Base-by-base conservation (phyloP, 2,113 vertebrate species). In the Oceanites oceanicus region DNA sequence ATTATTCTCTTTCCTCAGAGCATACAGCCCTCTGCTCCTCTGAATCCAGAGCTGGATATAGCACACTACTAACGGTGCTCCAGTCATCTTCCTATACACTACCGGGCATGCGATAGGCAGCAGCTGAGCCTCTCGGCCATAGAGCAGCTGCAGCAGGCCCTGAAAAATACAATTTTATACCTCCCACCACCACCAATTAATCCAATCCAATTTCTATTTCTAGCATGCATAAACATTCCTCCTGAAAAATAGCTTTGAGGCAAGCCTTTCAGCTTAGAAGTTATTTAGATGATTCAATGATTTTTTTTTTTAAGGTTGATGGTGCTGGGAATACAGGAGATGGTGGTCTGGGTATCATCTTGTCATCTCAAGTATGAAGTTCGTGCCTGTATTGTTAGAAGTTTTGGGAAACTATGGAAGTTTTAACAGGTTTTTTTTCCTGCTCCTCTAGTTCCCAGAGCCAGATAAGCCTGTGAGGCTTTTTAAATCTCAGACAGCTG, bases 391-490 rank as follows among this genome's bases (percentile, higher is more conserved):
- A 20, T 50, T 89, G 10, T 63, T 82, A 65, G 26, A 73, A 85
- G 16, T 63, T 66, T 63, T 50, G 23, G 34, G 18, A 70, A 94
- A 61, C 30, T 61, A 4, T 66, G 38, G 20, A 75, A 58, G 26
- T 85, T 96, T 85, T 56, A 79, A 88, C 49, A 74, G 22, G 1
- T 18, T 61, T 27, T 45, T 38, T 58, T 63, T n/a, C 4, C 59
- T 40, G 15, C 61, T 94, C 5, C 7, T 92, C 42, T 75, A 23
- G 44, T 66, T 96, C 65, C 49, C 62, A 6, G 16, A 94, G 53
- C 86, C 88, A 92, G 94, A 91, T 94, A 94, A 95, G 56, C 84
- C 89, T 89, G 11, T 87, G 49, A 92, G 70, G 84, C 61, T 94
- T 92, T 96, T 82, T 75, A 45, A 92, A 72, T 91, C 92, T 89